Base-by-base conservation (phyloP, 2,797 vertebrate species). In the Pseudochaenichthys georgianus region DNA sequence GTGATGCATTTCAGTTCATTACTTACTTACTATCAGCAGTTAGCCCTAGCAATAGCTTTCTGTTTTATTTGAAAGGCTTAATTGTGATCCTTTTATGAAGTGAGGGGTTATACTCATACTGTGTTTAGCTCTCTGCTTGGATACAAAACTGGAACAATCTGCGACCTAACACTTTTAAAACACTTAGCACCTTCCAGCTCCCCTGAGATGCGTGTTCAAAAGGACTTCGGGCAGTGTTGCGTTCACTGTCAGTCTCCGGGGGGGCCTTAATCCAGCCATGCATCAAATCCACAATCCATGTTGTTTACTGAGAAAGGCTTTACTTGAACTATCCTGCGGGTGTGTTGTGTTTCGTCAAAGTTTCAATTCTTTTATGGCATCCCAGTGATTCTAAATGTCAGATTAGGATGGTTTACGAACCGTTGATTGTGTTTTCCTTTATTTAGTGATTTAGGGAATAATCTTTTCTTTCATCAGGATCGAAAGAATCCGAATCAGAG, bases 201-300 rank as follows among this genome's bases (percentile, higher is more conserved):
- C 55, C 17, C 4, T 0, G 45, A 72, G 65, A 23, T 23, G 70
- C 13, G 17, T 38, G 63, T 62, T 60, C 64, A 42, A 52, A 77
- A 70, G 43, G 65, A 67, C 52, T 77, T 73, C 67, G 73, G 65
- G 73, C 69, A 62, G 17, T 70, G 71, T n/a, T 34, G 55, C 62
- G 62, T 64, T 65, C 57, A 42, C 42, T 50, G 48, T 51, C 10
- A 1, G 54, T 21, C 57, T 58, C 45, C 17, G 4, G 63, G 70
- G 28, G 71, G 67, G 57, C 13, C 17, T 74, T 72, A 86, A 82
- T 86, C 84, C 60, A 57, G 13, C 47, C 50, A 53, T 70, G 77
- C 69, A 72, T 84, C 70, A 84, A 84, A 86, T 78, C 70, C 69
- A 78, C 81, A 82, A 61, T 78, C 79, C 59, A 64, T 61, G 73